Evolutionary conservation across 2,888 invertebrate species (phyloP), one percentile per base, ranked within the genome.

Genomic region (Yponomeuta evonymella): DNA sequence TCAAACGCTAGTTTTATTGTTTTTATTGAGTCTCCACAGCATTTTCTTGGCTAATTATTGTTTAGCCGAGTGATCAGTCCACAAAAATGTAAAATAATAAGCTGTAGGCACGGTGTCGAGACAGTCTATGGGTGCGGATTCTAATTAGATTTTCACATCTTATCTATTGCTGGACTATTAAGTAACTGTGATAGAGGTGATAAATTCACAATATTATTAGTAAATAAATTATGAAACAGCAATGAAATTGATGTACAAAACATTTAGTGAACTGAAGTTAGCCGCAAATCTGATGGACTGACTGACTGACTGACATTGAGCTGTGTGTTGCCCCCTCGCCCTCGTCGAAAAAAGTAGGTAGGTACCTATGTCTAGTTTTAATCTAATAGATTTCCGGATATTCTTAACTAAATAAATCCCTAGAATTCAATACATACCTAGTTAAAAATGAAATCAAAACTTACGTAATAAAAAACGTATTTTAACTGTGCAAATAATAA

Each of bases 131-230:
- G 48, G 67, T 48, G 69, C 58, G 65, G 72, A 75, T 78, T 83
- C 80, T 79, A 76, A 78, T 77, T 73, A 72, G 81, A 80, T 78
- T 80, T 78, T 76, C 36, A 48, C 12, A 23, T 43, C 23, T 67
- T 43, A 43, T 23, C 9, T 48, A n/a, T 36, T 6, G 67, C 6
- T 6, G 10, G n/a, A 8, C 29, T 36, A 23, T 23, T 23, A 23
- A 67, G 48, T 67, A n/a, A 3, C 8, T 67, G 36, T 66, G 66
- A 66, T 29, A 29, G 30, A 30, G 30, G 11, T 66, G 72, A 68
- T 76, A 75, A 72, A 75, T 75, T 73, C 75, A 75, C 76, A 78
- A 76, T 78, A 81, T 77, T 81, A 48, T 15, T 29, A 23, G 23
- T 23, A 65, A 30, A 23, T 65, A 33, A 43, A 30, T 70, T 65